These are phyloP conservation scores for Zootoca vivipara DNA, from an alignment of 2,113 vertebrate genomes.

Conservation along the genomic window DNA sequence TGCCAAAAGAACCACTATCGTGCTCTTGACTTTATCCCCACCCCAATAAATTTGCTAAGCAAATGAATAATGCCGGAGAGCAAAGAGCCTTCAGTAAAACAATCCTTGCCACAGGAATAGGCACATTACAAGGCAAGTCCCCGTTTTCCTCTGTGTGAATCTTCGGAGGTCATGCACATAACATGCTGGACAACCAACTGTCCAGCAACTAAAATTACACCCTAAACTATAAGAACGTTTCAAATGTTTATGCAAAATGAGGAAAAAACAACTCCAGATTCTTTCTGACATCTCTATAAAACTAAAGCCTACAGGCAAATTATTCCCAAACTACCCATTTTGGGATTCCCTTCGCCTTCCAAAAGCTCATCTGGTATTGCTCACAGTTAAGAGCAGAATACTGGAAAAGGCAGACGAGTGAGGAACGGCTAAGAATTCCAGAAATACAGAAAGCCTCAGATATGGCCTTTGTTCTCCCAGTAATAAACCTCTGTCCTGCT, in stretches of 20 bases:
- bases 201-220: neutral
- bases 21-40: neutral
- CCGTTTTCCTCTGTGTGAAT: neutral
- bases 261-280: neutral
- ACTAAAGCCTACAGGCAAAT: conserved; percentile 6
- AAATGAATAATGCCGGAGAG: neutral
- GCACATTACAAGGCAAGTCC: neutral
- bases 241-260: neutral
- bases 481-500: conserved; percentile 25
- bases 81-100: too few relatives aligned
- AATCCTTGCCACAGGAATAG: neutral
- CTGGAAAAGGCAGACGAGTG: conserved; percentile 15
- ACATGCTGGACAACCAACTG: neutral
- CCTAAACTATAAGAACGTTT: neutral
- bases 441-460: conserved; percentile 39
- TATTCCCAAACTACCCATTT: conserved; percentile 3
- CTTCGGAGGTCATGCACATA: neutral
- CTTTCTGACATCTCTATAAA: neutral
- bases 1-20: neutral
- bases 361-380: conserved; percentile 25
- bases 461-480: conserved; percentile 17
- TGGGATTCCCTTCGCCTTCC: conserved; percentile 11
- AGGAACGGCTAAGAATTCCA: conserved; percentile 16
- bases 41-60: neutral
- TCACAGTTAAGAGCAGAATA: conserved; percentile 40